Conservation (phyloP, 2,797 vertebrate species). For the Tapirus indicus region DNA sequence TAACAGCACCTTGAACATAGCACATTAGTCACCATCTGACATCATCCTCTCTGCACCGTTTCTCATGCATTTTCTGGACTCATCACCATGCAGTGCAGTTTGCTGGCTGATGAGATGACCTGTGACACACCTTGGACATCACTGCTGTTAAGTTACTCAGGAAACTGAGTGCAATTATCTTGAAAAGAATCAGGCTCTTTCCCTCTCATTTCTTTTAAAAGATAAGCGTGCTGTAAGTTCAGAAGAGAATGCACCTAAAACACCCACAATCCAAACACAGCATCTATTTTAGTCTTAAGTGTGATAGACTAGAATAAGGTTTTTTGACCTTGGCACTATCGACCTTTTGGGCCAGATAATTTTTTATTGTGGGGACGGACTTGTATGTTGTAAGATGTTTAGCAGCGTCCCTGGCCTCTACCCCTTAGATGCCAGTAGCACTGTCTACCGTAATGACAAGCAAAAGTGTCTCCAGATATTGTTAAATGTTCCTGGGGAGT, state of each 20-base stretch:
- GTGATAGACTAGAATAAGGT: neutral
- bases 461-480: neutral
- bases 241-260: neutral
- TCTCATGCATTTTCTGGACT: neutral
- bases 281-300: neutral
- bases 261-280: neutral
- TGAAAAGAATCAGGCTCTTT: neutral
- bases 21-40: neutral
- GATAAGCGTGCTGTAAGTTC: neutral
- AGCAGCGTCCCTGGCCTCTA: neutral
- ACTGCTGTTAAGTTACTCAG: neutral
- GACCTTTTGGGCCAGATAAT: neutral
- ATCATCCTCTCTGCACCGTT: neutral
- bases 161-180: slow-evolving; percentile 4
- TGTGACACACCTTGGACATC: neutral
- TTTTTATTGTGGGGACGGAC: neutral
- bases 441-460: neutral
- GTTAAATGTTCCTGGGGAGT: neutral
- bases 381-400: neutral
- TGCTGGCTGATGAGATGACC: neutral
- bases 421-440: rapidly evolving
- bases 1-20: neutral
- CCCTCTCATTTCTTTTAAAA: neutral
- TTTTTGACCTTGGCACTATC: neutral
- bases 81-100: neutral